Percentiles rank a stretch among this genome's conserved stretches.
Evolutionary conservation across 2,113 vertebrate species (phyloP).

Genomic region (Cervus canadensis): DNA sequence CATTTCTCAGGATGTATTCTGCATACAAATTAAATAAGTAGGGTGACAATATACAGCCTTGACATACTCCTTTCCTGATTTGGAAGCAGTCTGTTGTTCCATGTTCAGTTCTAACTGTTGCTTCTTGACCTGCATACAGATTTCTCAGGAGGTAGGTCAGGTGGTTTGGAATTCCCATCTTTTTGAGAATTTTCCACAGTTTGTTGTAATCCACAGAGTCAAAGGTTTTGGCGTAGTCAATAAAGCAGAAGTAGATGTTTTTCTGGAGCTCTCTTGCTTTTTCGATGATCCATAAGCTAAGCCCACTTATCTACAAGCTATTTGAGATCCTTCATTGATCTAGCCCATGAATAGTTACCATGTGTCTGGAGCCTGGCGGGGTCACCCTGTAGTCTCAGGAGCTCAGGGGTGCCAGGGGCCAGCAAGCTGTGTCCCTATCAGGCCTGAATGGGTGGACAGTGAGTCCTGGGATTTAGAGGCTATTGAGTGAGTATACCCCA

Average conservation of each 20-base stretch:
- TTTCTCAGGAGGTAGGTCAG: not conserved
- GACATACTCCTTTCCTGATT: not conserved
- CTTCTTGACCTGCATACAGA: not conserved
- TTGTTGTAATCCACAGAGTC: not conserved
- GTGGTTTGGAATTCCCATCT: not conserved
- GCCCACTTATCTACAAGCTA: not conserved
- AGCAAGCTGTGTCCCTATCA: not conserved
- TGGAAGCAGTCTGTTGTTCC: not conserved
- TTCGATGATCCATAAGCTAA: not conserved
- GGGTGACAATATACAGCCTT: not conserved
- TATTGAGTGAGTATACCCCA: not conserved
- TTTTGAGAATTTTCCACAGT: not conserved
- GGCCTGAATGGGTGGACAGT: too few relatives aligned
- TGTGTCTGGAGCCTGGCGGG: rapidly evolving
- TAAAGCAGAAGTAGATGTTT: not conserved
- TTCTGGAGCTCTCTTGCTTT: not conserved
- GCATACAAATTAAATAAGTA: not conserved
- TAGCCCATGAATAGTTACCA: not conserved
- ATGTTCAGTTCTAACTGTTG: not conserved
- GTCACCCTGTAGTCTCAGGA: not conserved
- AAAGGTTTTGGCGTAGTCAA: not conserved
- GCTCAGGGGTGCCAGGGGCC: not conserved
- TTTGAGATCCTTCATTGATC: not conserved
- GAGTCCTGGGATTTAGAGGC: not conserved
- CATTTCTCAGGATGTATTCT: not conserved